Base-by-base conservation (phyloP, 1,140 invertebrate genomes). In the Drosophila sp. region DNA sequence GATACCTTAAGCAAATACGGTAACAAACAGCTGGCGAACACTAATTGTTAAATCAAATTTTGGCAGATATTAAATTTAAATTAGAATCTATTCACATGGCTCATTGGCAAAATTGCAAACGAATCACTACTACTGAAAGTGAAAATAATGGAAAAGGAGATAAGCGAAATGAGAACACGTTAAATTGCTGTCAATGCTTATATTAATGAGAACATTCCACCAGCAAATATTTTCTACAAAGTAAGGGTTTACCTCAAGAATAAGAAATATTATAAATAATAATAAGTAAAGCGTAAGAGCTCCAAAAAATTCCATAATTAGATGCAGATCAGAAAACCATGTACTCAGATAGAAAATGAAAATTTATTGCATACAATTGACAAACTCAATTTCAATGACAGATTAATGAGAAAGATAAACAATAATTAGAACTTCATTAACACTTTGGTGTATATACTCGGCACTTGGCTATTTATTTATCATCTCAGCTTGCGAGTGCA, bases 1-100 rank as follows among this genome's bases (percentile, higher is more conserved):
- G 95, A 78, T 27, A 91, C 92, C 64, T 94, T 91, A n/a, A 92
- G 81, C 21, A 90, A 93, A 36, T 92, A 43, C 4, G 41, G 57
- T 7, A 62, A 94, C 0, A 51, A 41, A 38, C 69, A 45, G 45
- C 45, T 62, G 59, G 63, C 41, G 69, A 72, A 59, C 62, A 66
- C 21, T 45, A 63, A 59, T 75, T 41, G 43, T 9, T 14, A 18
- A 43, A 43, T 51, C 48, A 54, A 48, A 43, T 64, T 13, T 25
- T 11, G 14, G 7, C 6, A 18, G 36, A 14, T 18, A 61, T 21
- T 16, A 46, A 45, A 32, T 45, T 46, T 34, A n/a, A n/a, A n/a
- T 16, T 25, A 50, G 18, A 61, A 48, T 61, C 58, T 59, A 11
- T n/a, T 32, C 29, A 46, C n/a, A 50, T 8, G 5, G n/a, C 25